Evolutionary conservation across 2,113 vertebrate species (phyloP).

Genomic region (Callipepla squamata): DNA sequence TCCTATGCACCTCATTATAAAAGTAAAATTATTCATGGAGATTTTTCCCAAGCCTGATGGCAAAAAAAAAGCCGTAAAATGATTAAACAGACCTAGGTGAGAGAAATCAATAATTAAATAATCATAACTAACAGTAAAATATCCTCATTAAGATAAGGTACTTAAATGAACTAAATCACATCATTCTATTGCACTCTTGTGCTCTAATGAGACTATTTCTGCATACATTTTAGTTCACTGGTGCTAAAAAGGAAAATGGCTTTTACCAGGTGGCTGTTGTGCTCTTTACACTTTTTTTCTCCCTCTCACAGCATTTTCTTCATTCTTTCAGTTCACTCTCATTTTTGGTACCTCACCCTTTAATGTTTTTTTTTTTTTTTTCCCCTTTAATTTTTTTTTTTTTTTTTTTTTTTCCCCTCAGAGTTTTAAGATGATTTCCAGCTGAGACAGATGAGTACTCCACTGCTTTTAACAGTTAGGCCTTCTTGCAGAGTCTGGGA

Average conservation of each 20-base stretch:
- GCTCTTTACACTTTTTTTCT: not conserved
- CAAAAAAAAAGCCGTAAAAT: not conserved
- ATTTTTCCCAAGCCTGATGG: not conserved
- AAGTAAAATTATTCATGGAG: not conserved
- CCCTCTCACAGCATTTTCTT: not conserved
- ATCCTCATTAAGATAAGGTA: not conserved
- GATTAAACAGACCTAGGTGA: not conserved
- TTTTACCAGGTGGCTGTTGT: not conserved
- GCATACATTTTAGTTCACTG: not conserved
- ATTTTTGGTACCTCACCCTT: not conserved
- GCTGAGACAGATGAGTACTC: not conserved
- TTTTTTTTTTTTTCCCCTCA: not conserved
- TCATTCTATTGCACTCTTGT: not conserved
- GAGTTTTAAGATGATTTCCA: not conserved
- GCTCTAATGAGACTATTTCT: not conserved
- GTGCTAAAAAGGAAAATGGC: not conserved
- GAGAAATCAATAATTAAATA: not conserved
- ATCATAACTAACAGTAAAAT: not conserved
- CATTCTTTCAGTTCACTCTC: not conserved
- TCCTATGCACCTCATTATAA: not conserved
- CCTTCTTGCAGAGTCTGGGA: not conserved
- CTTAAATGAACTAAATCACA: not conserved
- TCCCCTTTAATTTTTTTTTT: not conserved
- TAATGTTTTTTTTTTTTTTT: not conserved
- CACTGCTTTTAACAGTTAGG: not conserved